phyloP scores from a whole-genome alignment of 2,888 invertebrate species.

The Chromoteleia sp. region DNA sequence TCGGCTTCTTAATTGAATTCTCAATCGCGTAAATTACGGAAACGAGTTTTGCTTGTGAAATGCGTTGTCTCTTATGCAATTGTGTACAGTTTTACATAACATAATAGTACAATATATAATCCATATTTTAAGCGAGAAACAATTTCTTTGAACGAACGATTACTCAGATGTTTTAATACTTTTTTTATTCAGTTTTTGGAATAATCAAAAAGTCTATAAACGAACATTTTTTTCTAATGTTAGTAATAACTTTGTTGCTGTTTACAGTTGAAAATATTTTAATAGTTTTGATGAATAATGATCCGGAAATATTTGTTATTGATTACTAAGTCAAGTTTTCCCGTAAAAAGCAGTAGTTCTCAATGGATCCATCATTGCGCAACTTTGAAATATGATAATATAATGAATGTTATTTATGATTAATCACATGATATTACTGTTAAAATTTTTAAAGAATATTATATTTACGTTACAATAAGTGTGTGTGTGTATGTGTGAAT shows the following conservation, averaged over 20 bases:
- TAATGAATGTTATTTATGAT: slow-evolving; percentile 14
- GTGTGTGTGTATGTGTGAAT: too few species aligned
- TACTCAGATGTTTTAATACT: too few species aligned
- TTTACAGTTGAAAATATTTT: slow-evolving; percentile 11
- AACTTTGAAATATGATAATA: slow-evolving; percentile 23
- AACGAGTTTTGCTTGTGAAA: slow-evolving; percentile 13
- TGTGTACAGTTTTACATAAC: too few species aligned
- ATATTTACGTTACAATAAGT: neutral
- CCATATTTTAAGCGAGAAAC: too few species aligned
- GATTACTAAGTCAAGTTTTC: slow-evolving; percentile 8
- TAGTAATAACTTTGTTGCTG: slow-evolving; percentile 3
- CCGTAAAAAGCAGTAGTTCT: slow-evolving; percentile 6
- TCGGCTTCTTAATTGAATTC: slow-evolving; percentile 51
- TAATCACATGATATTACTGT: slow-evolving; percentile 5
- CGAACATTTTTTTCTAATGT: neutral
- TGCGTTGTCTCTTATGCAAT: neutral
- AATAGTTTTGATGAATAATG: slow-evolving; percentile 35
- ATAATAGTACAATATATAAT: too few species aligned
- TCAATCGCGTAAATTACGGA: slow-evolving; percentile 30
- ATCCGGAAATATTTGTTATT: slow-evolving; percentile 20
- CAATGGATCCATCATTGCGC: slow-evolving; percentile 21
- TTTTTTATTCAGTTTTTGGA: too few species aligned
- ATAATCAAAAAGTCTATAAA: neutral
- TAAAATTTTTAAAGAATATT: slow-evolving; percentile 1
- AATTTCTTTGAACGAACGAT: neutral